Base-by-base conservation (phyloP, 2,888 invertebrate species). In the Caenorhabditis japonica region DNA sequence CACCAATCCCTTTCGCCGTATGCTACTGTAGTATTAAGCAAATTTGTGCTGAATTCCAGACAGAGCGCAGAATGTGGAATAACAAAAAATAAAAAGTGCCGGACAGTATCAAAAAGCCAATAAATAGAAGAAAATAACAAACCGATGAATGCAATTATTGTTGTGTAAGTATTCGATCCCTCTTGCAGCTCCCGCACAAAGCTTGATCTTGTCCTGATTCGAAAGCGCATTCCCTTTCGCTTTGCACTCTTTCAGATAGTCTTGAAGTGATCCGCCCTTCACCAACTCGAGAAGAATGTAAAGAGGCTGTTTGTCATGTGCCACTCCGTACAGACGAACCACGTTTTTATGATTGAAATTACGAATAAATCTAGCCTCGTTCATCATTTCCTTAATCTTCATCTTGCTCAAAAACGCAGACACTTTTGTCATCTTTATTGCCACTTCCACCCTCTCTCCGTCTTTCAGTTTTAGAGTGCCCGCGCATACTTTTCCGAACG, bases 371-470 rank as follows among this genome's bases (percentile, higher is more conserved):
- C 77, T 53, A 3, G 77, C 77, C 46, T 77, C 77, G 17, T 74
- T 72, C 77, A 77, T 77, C 75, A 77, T 70, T 30, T 77, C 77
- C 36, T 66, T 64, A 38, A 77, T 75, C 43, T 77, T 77, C 21
- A 44, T 46, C 19, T 77, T 77, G 15, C 41, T 56, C 44, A 66
- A 15, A 19, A 47, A 47, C 25, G 62, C 62, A 21, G 64, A 47
- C 30, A 53, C 71, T 41, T 72, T 72, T 21, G 56, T 72, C 71
- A 77, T 36, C 39, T 77, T 77, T 23, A 77, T 64, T 4, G 77
- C 77, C 17, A 77, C 77, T 5, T 74, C 74, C 3, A 64, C 52
- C 3, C 10, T 10, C 17, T 25, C 49, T 10, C 51, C 55, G 15
- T 58, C 41, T 43, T 64, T 75, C 21, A 51, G 51, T 10, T 43